phyloP scores from a whole-genome alignment of 2,797 vertebrate genomes.

The Chloroceryle amazona region DNA sequence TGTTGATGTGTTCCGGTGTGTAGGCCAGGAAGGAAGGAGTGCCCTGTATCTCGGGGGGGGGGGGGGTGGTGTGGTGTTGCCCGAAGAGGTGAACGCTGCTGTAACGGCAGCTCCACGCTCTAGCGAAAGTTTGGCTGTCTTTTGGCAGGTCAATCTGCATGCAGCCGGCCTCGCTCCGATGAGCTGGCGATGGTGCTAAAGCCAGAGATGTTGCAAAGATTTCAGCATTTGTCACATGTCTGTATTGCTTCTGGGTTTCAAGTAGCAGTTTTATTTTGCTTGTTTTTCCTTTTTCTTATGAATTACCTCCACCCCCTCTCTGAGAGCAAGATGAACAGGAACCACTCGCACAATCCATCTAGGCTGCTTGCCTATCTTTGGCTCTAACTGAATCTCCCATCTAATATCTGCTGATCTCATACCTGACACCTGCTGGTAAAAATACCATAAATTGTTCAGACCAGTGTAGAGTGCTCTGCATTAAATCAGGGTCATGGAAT shows the following conservation, averaged over 20 bases:
- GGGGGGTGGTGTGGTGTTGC: neutral
- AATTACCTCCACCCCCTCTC: neutral
- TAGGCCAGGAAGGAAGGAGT: neutral
- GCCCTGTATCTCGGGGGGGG: rapidly evolving
- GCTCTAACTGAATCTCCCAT: neutral
- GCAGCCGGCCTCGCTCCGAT: neutral
- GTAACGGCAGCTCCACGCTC: rapidly evolving
- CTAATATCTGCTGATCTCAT: neutral
- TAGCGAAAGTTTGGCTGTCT: rapidly evolving
- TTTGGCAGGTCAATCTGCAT: neutral
- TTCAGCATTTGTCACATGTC: neutral
- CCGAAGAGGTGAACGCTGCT: rapidly evolving
- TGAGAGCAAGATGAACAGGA: neutral
- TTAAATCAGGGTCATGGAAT: neutral
- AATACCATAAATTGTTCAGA: neutral
- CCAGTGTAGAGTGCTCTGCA: neutral
- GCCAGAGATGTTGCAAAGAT: neutral
- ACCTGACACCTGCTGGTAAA: neutral
- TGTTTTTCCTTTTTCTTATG: neutral
- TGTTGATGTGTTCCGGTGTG: rapidly evolving
- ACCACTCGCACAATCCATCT: neutral
- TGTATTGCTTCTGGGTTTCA: neutral
- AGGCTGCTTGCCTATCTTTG: neutral
- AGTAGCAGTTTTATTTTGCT: neutral
- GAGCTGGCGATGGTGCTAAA: neutral